These are phyloP conservation scores for Tapera naevia DNA, from an alignment of 2,797 vertebrate genomes.

Conservation along the genomic window DNA sequence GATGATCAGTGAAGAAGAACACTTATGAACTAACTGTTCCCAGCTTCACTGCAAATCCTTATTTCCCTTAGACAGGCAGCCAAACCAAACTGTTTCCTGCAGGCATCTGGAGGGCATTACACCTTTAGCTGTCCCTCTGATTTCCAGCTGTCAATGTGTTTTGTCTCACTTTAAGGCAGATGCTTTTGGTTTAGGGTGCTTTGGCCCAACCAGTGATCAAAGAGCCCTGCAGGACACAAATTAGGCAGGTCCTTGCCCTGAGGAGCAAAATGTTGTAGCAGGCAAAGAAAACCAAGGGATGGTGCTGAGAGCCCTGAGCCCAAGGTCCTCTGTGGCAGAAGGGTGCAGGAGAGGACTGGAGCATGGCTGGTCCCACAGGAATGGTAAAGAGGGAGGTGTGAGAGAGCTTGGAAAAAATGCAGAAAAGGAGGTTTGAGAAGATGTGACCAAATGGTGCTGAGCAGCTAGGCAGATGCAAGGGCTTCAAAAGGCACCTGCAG, in stretches of 20 bases:
- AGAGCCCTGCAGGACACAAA: neutral
- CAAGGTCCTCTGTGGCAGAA: neutral
- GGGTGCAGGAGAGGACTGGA: neutral
- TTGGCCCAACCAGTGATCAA: neutral
- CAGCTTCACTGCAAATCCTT: neutral
- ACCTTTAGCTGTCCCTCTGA: neutral
- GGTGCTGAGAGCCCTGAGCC: neutral
- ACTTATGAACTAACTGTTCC: neutral
- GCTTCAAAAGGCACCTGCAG: neutral
- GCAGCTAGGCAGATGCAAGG: neutral
- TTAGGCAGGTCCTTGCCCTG: neutral
- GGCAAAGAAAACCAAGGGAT: neutral
- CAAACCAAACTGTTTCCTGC: constrained; percentile 26
- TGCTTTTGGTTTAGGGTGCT: neutral
- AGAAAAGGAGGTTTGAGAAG: neutral
- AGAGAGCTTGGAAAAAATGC: neutral
- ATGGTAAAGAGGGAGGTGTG: neutral
- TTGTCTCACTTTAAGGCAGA: constrained; percentile 5
- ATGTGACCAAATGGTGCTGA: neutral
- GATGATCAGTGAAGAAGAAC: neutral
- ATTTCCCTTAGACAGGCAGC: constrained; percentile 2
- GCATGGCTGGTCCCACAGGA: neutral
- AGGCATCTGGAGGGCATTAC: neutral
- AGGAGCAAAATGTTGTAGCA: neutral
- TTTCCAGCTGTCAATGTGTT: constrained; percentile 13